Evolutionary conservation across 2,113 vertebrate genomes (phyloP).

Genomic region (Porphyrio hochstetteri): DNA sequence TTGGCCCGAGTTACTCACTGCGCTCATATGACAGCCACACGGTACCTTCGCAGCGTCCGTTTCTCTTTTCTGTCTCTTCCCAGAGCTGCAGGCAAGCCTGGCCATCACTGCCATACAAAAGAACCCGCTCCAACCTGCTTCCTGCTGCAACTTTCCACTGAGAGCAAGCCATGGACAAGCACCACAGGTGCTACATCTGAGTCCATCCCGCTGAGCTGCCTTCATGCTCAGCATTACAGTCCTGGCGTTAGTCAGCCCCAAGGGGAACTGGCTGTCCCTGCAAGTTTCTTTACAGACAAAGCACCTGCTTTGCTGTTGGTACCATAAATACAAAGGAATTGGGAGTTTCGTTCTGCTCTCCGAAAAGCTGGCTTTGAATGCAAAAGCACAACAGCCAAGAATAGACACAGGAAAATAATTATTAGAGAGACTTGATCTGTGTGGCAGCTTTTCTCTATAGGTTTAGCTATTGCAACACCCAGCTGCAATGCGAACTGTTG

Average conservation of each 20-base stretch:
- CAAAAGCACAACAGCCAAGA: background rate
- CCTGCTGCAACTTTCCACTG: background rate
- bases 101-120: background rate
- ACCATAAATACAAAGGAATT: background rate
- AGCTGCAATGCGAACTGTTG: background rate
- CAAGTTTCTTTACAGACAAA: background rate
- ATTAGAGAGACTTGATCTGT: background rate
- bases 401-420: background rate
- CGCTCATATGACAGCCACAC: fast-evolving
- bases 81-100: background rate
- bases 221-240: background rate
- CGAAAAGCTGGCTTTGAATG: background rate
- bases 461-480: background rate
- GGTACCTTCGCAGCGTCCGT: background rate
- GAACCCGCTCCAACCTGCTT: background rate
- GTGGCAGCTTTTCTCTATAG: background rate
- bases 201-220: background rate
- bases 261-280: background rate
- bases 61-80: background rate
- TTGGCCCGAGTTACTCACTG: fast-evolving
- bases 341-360: background rate
- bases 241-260: background rate
- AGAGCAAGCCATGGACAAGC: background rate
- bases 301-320: background rate
- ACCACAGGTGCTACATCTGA: background rate